phyloP scores from a whole-genome alignment of 2,113 vertebrate genomes.

The Anser brachyrhynchus region DNA sequence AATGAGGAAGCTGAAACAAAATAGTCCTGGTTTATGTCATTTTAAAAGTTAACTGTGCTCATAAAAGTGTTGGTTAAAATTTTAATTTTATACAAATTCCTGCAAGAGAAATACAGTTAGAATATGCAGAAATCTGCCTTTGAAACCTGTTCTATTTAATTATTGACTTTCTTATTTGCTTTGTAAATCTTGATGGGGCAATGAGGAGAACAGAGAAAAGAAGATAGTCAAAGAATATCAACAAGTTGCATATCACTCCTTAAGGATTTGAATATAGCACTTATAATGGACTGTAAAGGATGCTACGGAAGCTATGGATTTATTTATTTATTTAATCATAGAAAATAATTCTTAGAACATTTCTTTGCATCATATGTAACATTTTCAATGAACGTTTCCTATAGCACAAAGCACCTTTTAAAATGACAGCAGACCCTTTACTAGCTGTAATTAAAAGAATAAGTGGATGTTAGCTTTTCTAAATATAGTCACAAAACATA shows the following conservation, averaged over 20 bases:
- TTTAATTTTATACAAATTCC: not conserved
- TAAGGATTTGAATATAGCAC: not conserved
- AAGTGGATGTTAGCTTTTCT: not conserved
- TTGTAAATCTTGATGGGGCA: not conserved
- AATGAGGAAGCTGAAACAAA: not conserved
- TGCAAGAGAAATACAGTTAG: not conserved
- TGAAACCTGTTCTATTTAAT: not conserved
- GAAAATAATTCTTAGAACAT: not conserved
- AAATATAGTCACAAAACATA: not conserved
- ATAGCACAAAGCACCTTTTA: not conserved
- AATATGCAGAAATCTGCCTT: not conserved
- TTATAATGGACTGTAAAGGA: not conserved
- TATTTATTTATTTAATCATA: not conserved
- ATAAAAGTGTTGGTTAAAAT: not conserved
- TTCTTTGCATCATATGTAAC: not conserved
- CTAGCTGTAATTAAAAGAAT: not conserved
- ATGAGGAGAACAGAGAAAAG: not conserved
- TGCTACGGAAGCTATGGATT: not conserved
- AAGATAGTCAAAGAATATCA: not conserved
- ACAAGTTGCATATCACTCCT: not conserved
- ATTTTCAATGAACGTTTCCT: not conserved
- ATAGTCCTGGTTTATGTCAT: not conserved
- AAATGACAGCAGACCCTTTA: not conserved
- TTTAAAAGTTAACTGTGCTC: not conserved
- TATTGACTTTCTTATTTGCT: not conserved